Base-by-base conservation (phyloP, 2,888 invertebrate species). In the Leucania comma region DNA sequence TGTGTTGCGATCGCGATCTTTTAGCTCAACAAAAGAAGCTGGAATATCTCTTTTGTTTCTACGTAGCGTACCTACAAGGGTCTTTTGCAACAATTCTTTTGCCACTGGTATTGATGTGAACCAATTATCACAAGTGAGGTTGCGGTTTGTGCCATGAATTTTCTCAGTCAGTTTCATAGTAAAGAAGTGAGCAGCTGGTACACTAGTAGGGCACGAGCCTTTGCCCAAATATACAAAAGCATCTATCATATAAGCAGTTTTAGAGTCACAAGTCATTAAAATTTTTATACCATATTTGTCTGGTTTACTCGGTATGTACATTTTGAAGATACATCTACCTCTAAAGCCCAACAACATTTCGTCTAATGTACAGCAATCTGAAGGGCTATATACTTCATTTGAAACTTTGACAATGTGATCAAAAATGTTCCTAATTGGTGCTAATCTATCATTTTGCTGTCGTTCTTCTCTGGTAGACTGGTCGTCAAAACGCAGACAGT, bases 41-140 rank as follows among this genome's bases (percentile, higher is more conserved):
- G 74, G 69, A 46, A 74, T 74, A n/a, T 74, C 74, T 62, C 62
- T 61, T 70, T 74, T 74, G 42, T 74, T 69, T 66, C 46, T 74
- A 26, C 65, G 60, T 42, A 62, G 57, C 12, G 69, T 66, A 29
- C 74, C 69, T 51, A 74, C 74, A 56, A 66, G 29, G 46, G 74
- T 74, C 53, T 74, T 66, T 62, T 70, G 32, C 42, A 65, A 56
- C 50, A 69, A 61, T 51, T 65, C 32, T 61, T 65, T 65, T 32
- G 69, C 69, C n/a, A 62, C 46, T 66, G 62, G 65, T 48, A 74
- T 58, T 54, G 73, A 73, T 1, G 69, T 61, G 62, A 73, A 69
- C 64, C 65, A 73, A 46, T 60, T 60, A 46, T 60, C 59, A 60
- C 59, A 46, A 50, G 50, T 61, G 48, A 61, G 60, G 48, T 60